These are phyloP conservation scores for Denticeps clupeoides DNA, from an alignment of 2,797 vertebrate species.

Conservation along the genomic window DNA sequence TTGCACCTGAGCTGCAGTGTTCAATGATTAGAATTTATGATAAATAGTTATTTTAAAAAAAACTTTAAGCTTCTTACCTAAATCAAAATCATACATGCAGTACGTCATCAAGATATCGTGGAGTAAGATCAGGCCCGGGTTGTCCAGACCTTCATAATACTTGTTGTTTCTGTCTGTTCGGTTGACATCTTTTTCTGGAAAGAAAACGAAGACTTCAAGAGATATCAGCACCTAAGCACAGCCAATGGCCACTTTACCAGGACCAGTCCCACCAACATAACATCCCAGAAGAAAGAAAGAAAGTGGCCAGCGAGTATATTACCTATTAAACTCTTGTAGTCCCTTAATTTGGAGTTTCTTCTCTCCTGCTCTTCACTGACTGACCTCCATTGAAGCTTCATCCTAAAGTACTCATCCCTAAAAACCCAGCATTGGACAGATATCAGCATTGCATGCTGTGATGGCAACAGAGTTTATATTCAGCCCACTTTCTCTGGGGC, in stretches of 20 bases:
- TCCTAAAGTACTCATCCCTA: constrained; percentile 93
- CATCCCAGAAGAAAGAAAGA: too few relatives aligned
- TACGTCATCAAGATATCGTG: constrained; percentile 98
- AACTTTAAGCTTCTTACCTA: constrained; percentile 51
- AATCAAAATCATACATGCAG: constrained; percentile 95
- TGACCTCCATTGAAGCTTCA: constrained; percentile 98
- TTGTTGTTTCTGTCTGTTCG: constrained; percentile 87
- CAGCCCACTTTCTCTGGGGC: too few relatives aligned
- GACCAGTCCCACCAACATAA: neutral
- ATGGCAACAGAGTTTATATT: too few relatives aligned
- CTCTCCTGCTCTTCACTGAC: constrained; percentile 90
- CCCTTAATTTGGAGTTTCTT: constrained; percentile 83
- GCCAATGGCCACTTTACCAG: too few relatives aligned
- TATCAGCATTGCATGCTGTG: too few relatives aligned
- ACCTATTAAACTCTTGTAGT: constrained; percentile 92
- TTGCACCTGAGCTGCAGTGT: too few relatives aligned
- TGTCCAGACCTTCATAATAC: constrained; percentile 90
- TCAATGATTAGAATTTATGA: too few relatives aligned
- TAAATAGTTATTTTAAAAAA: neutral
- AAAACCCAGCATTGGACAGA: neutral
- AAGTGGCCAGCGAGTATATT: constrained; percentile 16
- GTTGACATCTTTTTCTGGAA: constrained; percentile 90
- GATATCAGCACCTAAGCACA: too few relatives aligned
- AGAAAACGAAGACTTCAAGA: constrained; percentile 14
- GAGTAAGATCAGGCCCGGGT: constrained; percentile 84